Conservation (phyloP, 2,113 vertebrate species). For the Carassius carassius region DNA sequence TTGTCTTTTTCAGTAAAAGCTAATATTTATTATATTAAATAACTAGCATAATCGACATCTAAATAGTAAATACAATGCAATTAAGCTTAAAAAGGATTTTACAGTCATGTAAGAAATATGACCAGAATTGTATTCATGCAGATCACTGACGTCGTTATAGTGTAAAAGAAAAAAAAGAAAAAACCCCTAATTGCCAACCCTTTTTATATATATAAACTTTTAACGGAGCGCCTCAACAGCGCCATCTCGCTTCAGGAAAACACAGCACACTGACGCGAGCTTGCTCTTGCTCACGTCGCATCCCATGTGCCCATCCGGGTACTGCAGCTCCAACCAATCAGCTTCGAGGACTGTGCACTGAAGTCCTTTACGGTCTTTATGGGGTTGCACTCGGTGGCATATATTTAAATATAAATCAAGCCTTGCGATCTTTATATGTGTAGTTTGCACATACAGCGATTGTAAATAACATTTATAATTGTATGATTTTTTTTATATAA, state of each 20-base stretch:
- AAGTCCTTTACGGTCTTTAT: not conserved
- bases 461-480: not conserved
- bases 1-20: not conserved
- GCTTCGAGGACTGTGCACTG: not conserved
- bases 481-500: not conserved
- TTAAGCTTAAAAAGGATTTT: not conserved
- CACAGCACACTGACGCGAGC: conserved; percentile 1
- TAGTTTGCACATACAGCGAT: not conserved
- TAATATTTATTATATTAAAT: not conserved
- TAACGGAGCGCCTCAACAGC: conserved; percentile 5
- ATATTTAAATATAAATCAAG: no score
- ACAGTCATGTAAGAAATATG: no score
- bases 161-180: not conserved
- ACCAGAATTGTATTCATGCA: not conserved
- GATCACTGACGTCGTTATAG: not conserved
- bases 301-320: conserved; percentile 73
- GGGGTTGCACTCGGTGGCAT: not conserved
- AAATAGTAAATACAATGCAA: not conserved
- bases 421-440: not conserved
- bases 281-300: not conserved
- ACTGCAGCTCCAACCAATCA: conserved; percentile 56
- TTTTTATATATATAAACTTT: not conserved
- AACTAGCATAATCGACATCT: not conserved
- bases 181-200: not conserved
- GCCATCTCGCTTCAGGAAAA: not conserved